phyloP scores from a whole-genome alignment of 2,888 invertebrate genomes.

The Lagria hirta region DNA sequence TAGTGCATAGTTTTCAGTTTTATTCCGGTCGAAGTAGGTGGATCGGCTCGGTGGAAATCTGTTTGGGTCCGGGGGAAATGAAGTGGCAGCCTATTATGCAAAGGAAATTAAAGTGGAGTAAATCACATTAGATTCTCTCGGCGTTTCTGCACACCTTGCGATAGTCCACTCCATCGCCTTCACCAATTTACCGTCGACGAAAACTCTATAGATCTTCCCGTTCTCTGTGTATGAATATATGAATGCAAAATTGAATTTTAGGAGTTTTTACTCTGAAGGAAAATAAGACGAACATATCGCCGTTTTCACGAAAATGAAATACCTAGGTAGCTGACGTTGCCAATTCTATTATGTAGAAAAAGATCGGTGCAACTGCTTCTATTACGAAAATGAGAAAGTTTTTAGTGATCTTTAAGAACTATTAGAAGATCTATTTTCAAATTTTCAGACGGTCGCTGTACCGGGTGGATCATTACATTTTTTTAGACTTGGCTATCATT shows the following conservation, averaged over 20 bases:
- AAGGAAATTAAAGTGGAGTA: slow-evolving; percentile 38
- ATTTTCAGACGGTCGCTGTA: too few species aligned
- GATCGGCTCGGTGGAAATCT: slow-evolving; percentile 21
- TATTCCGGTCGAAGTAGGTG: too few species aligned
- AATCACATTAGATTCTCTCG: slow-evolving; percentile 32
- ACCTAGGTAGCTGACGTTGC: slow-evolving; percentile 19
- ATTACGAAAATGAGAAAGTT: too few species aligned
- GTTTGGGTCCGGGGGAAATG: slow-evolving; percentile 33
- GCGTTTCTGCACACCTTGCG: slow-evolving; percentile 26
- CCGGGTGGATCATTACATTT: too few species aligned
- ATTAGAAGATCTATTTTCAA: too few species aligned
- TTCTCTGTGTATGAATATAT: neutral
- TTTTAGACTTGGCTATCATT: too few species aligned
- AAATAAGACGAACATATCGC: slow-evolving; percentile 15
- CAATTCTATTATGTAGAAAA: slow-evolving; percentile 15
- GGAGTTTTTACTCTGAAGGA: slow-evolving; percentile 12
- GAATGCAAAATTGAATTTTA: slow-evolving; percentile 16
- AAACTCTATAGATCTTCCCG: too few species aligned
- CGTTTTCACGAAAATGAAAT: slow-evolving; percentile 13
- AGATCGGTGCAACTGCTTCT: slow-evolving; percentile 11
- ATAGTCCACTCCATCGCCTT: slow-evolving; percentile 28
- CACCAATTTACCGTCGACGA: slow-evolving; percentile 3
- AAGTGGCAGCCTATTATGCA: slow-evolving; percentile 36
- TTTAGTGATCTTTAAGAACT: too few species aligned
- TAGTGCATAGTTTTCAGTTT: too few species aligned